phyloP scores from a whole-genome alignment of 2,113 vertebrate genomes.

The Scortum barcoo region DNA sequence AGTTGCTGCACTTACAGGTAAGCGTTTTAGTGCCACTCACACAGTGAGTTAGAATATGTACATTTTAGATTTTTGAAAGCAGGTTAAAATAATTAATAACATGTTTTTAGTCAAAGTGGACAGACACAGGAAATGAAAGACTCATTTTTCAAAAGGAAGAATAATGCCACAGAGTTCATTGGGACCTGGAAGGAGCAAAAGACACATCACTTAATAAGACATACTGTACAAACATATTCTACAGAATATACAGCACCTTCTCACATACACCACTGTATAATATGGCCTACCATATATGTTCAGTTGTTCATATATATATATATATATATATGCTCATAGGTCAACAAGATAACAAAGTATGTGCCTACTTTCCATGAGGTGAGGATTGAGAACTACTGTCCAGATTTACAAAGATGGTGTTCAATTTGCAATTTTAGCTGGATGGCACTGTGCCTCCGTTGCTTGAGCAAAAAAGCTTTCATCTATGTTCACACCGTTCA shows the following conservation, averaged over 20 bases:
- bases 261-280: neutral
- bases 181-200: conserved; percentile 82
- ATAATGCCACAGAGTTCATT: conserved; percentile 69
- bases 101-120: conserved; percentile 60
- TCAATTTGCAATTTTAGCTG: neutral
- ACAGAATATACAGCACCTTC: neutral
- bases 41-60: conserved; percentile 39
- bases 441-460: neutral
- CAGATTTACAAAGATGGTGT: neutral
- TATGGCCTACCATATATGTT: neutral
- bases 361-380: neutral
- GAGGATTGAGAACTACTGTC: neutral
- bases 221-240: neutral
- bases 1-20: neutral
- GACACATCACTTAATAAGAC: conserved; percentile 68
- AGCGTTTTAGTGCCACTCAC: conserved; percentile 7
- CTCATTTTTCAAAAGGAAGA: conserved; percentile 48
- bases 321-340: too few species aligned
- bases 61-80: conserved; percentile 39
- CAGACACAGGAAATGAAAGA: conserved; percentile 33
- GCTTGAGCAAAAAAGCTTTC: neutral
- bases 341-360: neutral
- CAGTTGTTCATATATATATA: too few species aligned
- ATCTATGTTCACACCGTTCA: neutral
- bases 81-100: conserved; percentile 29